Evolutionary conservation across 2,797 vertebrate genomes (phyloP).

Genomic region (Chelonia mydas): DNA sequence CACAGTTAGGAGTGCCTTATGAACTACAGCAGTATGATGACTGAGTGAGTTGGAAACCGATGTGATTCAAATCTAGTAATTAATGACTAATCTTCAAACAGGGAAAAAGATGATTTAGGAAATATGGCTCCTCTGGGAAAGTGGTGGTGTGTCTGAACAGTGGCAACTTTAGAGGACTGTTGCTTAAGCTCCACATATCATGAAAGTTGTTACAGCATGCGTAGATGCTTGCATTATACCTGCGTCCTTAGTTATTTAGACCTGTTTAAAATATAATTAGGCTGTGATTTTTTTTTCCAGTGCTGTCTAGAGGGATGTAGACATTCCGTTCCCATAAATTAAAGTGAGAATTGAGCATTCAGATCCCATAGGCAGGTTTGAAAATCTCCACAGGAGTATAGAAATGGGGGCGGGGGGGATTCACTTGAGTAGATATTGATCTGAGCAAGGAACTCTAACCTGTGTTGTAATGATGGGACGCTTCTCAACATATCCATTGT

Average conservation of each 20-base stretch:
- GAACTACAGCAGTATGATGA: neutral
- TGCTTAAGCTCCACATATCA: neutral
- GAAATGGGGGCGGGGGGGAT: neutral
- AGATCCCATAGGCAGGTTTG: neutral
- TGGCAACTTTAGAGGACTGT: neutral
- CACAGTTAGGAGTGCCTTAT: neutral
- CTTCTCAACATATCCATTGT: neutral
- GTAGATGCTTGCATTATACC: neutral
- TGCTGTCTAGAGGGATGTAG: neutral
- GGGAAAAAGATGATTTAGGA: neutral
- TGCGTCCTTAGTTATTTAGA: neutral
- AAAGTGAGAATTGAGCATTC: neutral
- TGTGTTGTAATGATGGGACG: neutral
- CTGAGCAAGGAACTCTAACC: neutral
- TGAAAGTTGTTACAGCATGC: neutral
- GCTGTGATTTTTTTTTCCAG: neutral
- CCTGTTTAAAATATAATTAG: neutral
- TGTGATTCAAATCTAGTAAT: neutral
- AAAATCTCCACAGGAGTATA: neutral
- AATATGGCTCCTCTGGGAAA: neutral
- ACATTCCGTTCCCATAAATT: neutral
- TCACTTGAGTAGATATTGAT: neutral
- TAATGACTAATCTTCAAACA: neutral
- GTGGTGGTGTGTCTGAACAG: neutral
- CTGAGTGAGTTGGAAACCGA: neutral